phyloP scores from a whole-genome alignment of 1,140 invertebrate species.

The Listronotus bonariensis region DNA sequence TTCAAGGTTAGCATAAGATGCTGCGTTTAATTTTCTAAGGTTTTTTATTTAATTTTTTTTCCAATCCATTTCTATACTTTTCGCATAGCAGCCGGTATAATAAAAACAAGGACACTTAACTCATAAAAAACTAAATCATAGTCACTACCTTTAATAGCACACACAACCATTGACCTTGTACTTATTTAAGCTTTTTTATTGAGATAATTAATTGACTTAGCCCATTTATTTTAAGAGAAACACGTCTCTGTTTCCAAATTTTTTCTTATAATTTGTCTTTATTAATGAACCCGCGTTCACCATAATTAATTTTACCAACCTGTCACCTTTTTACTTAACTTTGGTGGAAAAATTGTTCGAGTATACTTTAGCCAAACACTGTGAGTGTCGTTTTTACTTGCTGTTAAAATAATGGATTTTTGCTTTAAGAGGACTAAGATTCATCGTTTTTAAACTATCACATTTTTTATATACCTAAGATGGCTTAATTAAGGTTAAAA shows the following conservation, averaged over 20 bases:
- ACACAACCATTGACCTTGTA: too few relatives aligned
- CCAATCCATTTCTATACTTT: too few relatives aligned
- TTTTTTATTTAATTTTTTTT: too few relatives aligned
- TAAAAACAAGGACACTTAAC: too few relatives aligned
- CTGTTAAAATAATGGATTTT: constrained; percentile 25
- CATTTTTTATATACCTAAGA: too few relatives aligned
- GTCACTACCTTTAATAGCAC: too few relatives aligned
- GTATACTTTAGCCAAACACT: constrained; percentile 27
- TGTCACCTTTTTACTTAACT: constrained; percentile 28
- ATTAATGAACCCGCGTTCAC: constrained; percentile 27
- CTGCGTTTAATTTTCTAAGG: too few relatives aligned
- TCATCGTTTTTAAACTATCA: constrained; percentile 8
- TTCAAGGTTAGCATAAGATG: too few relatives aligned
- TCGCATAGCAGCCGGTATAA: too few relatives aligned
- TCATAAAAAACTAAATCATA: too few relatives aligned
- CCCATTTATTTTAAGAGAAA: constrained; percentile 20
- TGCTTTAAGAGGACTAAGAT: constrained; percentile 8
- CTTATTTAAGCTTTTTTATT: neutral
- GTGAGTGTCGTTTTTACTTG: constrained; percentile 13
- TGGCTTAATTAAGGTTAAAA: too few relatives aligned
- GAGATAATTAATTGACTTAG: constrained; percentile 9
- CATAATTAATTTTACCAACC: constrained; percentile 28
- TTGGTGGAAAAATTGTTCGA: constrained; percentile 26
- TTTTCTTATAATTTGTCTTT: constrained; percentile 30
- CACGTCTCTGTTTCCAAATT: constrained; percentile 16